These are phyloP conservation scores for Cinclus cinclus DNA, from an alignment of 2,113 vertebrate species.

Conservation along the genomic window DNA sequence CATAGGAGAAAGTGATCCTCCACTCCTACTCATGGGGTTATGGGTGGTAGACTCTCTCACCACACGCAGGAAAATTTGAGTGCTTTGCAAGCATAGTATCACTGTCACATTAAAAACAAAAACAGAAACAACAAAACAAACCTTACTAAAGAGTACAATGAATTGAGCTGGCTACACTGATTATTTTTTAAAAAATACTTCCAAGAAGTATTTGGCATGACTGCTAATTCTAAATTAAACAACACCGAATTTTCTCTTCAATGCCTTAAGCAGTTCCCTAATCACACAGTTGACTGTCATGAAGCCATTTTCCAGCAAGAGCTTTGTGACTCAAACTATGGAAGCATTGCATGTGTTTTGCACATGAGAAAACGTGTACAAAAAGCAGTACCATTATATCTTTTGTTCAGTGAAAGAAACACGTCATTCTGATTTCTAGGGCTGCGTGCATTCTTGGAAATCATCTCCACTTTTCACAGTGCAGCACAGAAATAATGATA, in stretches of 20 bases:
- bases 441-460: neutral
- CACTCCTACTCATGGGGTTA: neutral
- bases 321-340: neutral
- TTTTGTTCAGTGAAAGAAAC: neutral
- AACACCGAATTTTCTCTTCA: neutral
- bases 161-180: neutral
- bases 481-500: neutral
- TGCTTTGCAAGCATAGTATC: neutral
- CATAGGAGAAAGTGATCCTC: neutral
- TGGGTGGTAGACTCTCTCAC: neutral
- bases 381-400: neutral
- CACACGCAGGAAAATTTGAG: accelerated
- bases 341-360: neutral
- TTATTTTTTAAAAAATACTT: neutral
- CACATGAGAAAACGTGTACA: neutral
- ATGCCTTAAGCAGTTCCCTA: neutral
- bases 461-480: neutral
- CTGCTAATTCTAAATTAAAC: neutral
- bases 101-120: neutral
- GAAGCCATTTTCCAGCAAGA: neutral
- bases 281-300: neutral
- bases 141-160: neutral
- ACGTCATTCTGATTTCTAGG: neutral
- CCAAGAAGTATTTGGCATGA: neutral
- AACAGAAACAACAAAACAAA: neutral